These are phyloP conservation scores for Lasiommata megera DNA, from an alignment of 2,888 invertebrate genomes.

Conservation along the genomic window DNA sequence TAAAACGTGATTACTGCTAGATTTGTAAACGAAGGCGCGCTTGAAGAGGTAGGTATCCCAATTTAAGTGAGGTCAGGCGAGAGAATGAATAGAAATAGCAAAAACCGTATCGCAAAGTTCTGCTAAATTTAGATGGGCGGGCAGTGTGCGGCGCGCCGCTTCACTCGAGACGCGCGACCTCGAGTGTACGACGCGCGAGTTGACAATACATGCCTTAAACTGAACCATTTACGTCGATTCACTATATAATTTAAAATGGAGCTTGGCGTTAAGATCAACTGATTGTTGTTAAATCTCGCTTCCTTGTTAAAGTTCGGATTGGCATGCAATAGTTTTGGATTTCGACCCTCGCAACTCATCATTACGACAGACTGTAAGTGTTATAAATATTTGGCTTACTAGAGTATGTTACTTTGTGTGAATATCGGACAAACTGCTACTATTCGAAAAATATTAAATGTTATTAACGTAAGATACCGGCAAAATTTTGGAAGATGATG, in stretches of 20 bases:
- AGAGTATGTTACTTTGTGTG: neutral
- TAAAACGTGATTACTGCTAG: constrained; percentile 10
- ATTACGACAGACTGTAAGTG: constrained; percentile 56
- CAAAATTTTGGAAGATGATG: neutral
- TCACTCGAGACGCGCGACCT: constrained; percentile 49
- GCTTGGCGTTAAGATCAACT: constrained; percentile 7
- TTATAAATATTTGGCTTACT: constrained; percentile 23
- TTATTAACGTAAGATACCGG: neutral
- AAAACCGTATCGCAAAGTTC: constrained; percentile 75
- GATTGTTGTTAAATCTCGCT: neutral
- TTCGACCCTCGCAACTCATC: constrained; percentile 46
- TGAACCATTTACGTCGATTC: neutral
- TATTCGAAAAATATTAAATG: neutral
- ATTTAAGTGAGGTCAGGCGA: constrained; percentile 59
- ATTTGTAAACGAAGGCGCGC: constrained; percentile 7
- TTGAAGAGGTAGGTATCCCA: constrained; percentile 48
- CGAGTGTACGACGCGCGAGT: constrained; percentile 41
- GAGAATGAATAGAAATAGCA: constrained; percentile 79
- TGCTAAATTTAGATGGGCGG: constrained; percentile 74
- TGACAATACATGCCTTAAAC: constrained; percentile 22
- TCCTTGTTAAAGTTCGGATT: constrained; percentile 38
- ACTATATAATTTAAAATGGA: neutral
- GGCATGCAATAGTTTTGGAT: constrained; percentile 53
- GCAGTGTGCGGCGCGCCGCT: constrained; percentile 47
- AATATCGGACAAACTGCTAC: neutral